Evolutionary conservation across 2,797 vertebrate species (phyloP), one percentile per base, ranked within the genome.

Genomic region (Zonotrichia albicollis): DNA sequence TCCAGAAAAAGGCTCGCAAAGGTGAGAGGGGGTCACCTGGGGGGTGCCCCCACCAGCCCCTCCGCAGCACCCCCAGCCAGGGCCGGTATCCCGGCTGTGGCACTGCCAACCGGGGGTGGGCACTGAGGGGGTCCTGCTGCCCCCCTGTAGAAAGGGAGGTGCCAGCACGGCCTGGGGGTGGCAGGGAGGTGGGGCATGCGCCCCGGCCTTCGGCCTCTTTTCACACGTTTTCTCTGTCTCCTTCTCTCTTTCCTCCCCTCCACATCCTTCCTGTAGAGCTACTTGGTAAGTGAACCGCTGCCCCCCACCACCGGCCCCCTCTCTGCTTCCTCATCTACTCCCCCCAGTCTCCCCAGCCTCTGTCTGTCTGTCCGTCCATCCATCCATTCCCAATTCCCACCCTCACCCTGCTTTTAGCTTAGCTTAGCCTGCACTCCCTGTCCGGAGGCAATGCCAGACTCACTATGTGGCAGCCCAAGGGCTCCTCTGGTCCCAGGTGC

Each of bases 1-100:
- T 99, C 32, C 99, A 99, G 97, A 99, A 99, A 94, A 99, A 99
- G 84, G 99, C 99, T 5, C 98, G 99, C 92, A 99, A 99, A 99
- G 99, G 99, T 99, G 95, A 96, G 97, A 18, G 34, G 17, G 42
- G 9, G 8, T 55, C 27, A 83, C 17, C 26, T 7, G 32, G 48
- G 45, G 66, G 38, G 13, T 67, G 32, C 29, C 40, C 46, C 19
- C 30, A 19, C 16, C 85, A 64, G 64, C 48, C 71, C 84, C 62
- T 30, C 16, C 0, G 2, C 38, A 60, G 70, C 92, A 90, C 78
- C 46, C 8, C 48, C 12, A 27, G 71, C 86, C 29, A 11, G 10
- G 22, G 65, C 2, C 2, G 46, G 73, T 72, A 76, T 61, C 48
- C 75, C 0, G 21, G 64, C 46, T 68, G 88, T 55, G 78, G 50